Conservation (phyloP, 2,888 invertebrate genomes). For the Pollenia angustigena region DNA sequence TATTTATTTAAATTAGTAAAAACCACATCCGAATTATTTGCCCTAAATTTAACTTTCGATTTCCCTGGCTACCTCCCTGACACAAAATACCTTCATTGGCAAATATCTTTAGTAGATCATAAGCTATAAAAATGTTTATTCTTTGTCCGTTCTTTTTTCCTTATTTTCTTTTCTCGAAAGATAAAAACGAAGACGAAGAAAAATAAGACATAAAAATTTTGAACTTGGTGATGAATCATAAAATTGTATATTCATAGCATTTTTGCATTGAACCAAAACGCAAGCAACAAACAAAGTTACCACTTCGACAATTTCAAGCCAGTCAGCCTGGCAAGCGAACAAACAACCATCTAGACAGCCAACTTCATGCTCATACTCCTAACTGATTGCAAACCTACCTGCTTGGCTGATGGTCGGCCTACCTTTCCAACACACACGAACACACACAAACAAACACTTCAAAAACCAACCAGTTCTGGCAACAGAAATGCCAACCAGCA, state of each 20-base stretch:
- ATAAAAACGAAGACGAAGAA: conserved; percentile 48
- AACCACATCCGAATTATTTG: too few relatives aligned
- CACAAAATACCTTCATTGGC: conserved; percentile 36
- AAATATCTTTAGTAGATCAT: conserved; percentile 59
- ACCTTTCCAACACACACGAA: conserved; percentile 44
- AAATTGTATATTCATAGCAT: conserved; percentile 71
- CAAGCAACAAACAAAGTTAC: conserved; percentile 17
- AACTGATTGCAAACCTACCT: conserved; percentile 32
- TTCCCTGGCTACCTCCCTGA: neutral
- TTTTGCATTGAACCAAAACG: conserved; percentile 58
- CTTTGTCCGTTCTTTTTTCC: conserved; percentile 5
- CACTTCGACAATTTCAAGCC: conserved; percentile 36
- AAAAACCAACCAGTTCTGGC: conserved; percentile 59
- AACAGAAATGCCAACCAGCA: conserved; percentile 36
- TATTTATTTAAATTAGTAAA: too few relatives aligned
- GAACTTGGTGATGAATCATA: conserved; percentile 72
- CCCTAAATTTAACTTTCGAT: neutral
- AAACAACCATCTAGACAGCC: conserved; percentile 46
- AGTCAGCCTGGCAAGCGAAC: conserved; percentile 21
- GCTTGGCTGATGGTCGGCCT: conserved; percentile 41
- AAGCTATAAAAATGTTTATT: conserved; percentile 45
- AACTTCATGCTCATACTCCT: conserved; percentile 45
- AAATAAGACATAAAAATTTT: conserved; percentile 72
- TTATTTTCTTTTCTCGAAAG: neutral
- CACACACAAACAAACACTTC: conserved; percentile 34